These are phyloP conservation scores for Penaeus indicus DNA, from an alignment of 1,140 invertebrate genomes.

Conservation along the genomic window DNA sequence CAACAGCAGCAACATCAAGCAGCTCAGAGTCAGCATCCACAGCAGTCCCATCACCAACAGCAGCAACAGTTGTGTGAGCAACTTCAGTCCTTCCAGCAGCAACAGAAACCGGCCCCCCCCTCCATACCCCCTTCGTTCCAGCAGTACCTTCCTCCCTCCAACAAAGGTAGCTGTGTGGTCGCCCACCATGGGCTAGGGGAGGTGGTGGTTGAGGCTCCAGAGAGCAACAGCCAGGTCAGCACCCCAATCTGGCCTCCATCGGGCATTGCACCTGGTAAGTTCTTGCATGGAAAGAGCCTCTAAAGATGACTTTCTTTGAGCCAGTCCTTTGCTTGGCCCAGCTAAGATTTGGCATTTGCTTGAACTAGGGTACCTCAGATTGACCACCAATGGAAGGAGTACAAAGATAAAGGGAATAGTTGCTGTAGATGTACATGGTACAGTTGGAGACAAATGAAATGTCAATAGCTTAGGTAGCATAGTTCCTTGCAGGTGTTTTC, in stretches of 20 bases:
- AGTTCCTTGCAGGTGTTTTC: too few species aligned
- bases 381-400: too few species aligned
- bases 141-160: background rate
- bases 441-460: too few species aligned
- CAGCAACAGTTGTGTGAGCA: background rate
- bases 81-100: conserved; percentile 17
- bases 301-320: too few species aligned
- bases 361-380: too few species aligned
- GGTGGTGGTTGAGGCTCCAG: conserved; percentile 43
- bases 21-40: conserved; percentile 13
- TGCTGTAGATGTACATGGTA: too few species aligned
- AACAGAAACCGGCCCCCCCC: background rate
- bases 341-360: too few species aligned
- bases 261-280: conserved; percentile 57
- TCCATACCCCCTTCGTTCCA: background rate
- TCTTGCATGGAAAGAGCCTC: too few species aligned
- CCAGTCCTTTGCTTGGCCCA: too few species aligned
- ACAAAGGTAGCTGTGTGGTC: background rate
- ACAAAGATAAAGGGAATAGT: too few species aligned
- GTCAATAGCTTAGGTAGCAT: too few species aligned
- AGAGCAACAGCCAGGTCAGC: conserved; percentile 47
- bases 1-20: background rate
- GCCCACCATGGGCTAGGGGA: conserved; percentile 23
- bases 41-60: background rate
- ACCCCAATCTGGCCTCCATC: conserved; percentile 55